Percentiles rank a stretch among this genome's conserved stretches.
These are phyloP conservation scores for Drosophila melanocephala DNA, from an alignment of 2,888 invertebrate species.

Conservation along the genomic window DNA sequence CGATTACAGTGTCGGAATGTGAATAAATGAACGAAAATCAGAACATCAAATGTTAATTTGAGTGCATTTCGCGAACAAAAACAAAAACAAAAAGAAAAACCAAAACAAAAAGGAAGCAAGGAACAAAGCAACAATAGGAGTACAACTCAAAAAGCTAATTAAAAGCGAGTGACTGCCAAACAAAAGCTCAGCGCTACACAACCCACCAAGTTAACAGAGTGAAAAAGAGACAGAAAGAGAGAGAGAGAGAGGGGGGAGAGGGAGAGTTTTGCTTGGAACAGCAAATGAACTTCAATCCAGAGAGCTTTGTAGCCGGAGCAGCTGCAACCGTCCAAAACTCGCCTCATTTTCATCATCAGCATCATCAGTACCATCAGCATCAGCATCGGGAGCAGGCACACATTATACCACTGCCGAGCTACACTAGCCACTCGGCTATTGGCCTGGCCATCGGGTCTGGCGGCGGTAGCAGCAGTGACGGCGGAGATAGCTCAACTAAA, in stretches of 20 bases:
- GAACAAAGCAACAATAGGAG: conserved; percentile 1
- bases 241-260: neutral
- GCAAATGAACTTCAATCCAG: conserved; percentile 81
- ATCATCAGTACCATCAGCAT: conserved; percentile 13
- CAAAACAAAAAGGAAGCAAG: conserved; percentile 22
- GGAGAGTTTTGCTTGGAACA: conserved; percentile 13
- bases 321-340: conserved; percentile 57
- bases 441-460: conserved; percentile 24
- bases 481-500: conserved; percentile 60
- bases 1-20: conserved; percentile 39
- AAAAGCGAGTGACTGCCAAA: conserved; percentile 22
- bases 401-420: conserved; percentile 63
- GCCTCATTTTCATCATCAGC: conserved; percentile 27
- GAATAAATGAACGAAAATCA: conserved; percentile 48
- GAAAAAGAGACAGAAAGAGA: neutral
- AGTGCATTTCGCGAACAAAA: conserved; percentile 72
- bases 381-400: conserved; percentile 31
- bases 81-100: conserved; percentile 40
- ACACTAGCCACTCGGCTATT: conserved; percentile 31
- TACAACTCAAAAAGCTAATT: conserved; percentile 1
- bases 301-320: conserved; percentile 65
- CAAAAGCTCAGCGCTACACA: conserved; percentile 37
- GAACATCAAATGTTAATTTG: conserved; percentile 67
- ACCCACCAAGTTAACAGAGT: conserved; percentile 46
- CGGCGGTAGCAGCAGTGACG: conserved; percentile 17